Evolutionary conservation across 2,113 vertebrate species (phyloP).

Genomic region (Plecotus auritus): DNA sequence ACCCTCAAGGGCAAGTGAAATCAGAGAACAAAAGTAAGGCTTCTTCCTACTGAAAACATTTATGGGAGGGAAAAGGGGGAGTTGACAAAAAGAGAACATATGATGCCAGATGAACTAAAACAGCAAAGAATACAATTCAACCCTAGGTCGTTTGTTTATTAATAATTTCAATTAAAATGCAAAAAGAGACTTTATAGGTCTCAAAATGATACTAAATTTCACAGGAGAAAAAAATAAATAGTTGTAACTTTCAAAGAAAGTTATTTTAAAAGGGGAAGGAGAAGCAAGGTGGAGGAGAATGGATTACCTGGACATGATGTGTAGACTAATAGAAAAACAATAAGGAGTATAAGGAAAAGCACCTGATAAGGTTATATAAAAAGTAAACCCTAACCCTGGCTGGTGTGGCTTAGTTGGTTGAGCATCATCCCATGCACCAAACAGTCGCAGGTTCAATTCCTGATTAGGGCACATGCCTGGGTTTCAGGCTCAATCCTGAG

Average conservation of each 20-base stretch:
- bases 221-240: neutral
- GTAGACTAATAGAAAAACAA: neutral
- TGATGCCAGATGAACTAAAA: neutral
- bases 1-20: neutral
- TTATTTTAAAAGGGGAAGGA: neutral
- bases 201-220: constrained; percentile 13
- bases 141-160: neutral
- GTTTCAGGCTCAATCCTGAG: too few species aligned
- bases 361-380: neutral
- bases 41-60: neutral
- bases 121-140: neutral
- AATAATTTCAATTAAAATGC: neutral
- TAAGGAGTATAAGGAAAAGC: neutral
- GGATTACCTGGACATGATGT: too few species aligned
- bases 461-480: too few species aligned
- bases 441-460: too few species aligned
- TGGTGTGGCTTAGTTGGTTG: too few species aligned
- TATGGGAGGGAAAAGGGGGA: neutral
- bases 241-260: neutral
- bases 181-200: neutral
- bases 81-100: neutral
- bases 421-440: too few species aligned
- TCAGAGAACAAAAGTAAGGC: neutral
- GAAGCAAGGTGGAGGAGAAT: neutral
- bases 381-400: neutral